These are phyloP conservation scores for Drosophila heteroneura DNA, from an alignment of 2,888 invertebrate genomes.

Conservation along the genomic window DNA sequence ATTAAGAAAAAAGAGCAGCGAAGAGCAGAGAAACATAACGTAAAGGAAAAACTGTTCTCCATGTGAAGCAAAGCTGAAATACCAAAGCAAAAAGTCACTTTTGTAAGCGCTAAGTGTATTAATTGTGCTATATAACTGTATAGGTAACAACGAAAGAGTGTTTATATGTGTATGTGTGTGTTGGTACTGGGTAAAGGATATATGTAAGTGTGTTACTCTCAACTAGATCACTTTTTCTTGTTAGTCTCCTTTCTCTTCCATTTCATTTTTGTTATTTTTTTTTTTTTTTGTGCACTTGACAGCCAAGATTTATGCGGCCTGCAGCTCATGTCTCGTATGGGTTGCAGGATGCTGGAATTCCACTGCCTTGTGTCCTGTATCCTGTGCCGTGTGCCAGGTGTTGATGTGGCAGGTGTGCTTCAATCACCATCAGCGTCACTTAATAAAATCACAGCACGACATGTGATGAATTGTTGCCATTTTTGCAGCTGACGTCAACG, in stretches of 20 bases:
- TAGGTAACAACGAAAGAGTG: neutral
- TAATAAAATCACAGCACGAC: slow-evolving; percentile 76
- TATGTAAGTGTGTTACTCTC: neutral
- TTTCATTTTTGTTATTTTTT: slow-evolving; percentile 20
- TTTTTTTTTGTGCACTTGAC: slow-evolving; percentile 65
- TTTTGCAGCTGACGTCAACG: slow-evolving; percentile 55
- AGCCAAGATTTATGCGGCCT: slow-evolving; percentile 75
- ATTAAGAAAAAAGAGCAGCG: neutral
- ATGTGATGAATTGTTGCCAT: slow-evolving; percentile 73
- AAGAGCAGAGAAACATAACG: neutral
- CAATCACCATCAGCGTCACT: slow-evolving; percentile 80
- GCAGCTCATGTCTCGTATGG: slow-evolving; percentile 39
- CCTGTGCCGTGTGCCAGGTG: slow-evolving; percentile 64
- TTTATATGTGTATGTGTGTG: neutral
- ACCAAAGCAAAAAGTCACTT: too few species aligned
- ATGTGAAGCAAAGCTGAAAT: too few species aligned
- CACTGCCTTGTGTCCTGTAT: neutral
- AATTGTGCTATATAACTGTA: neutral
- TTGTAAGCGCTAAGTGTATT: too few species aligned
- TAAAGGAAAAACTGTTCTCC: neutral
- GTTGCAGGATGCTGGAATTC: slow-evolving; percentile 7
- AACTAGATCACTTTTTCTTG: slow-evolving; percentile 1
- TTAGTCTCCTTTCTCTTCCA: slow-evolving; percentile 1
- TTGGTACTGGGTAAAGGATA: neutral
- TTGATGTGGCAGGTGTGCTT: slow-evolving; percentile 78